Conservation (phyloP, 1,140 invertebrate genomes). For the Frieseomelitta varia region DNA sequence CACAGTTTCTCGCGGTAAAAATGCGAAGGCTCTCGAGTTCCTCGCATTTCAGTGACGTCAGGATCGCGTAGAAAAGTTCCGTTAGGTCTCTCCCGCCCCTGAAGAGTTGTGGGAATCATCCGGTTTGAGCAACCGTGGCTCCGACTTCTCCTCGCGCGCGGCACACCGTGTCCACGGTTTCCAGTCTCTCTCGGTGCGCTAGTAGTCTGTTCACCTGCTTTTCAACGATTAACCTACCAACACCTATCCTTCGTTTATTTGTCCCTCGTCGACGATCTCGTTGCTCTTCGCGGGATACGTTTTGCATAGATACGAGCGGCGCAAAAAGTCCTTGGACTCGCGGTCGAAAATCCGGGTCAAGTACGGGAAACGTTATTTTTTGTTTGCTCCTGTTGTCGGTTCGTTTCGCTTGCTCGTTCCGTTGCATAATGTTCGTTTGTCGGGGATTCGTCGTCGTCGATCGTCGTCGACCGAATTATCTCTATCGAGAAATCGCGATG, state of each 20-base stretch:
- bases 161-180: neutral
- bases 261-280: slow-evolving; percentile 13
- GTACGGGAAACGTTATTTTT: slow-evolving; percentile 41
- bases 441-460: neutral
- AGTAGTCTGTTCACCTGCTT: slow-evolving; percentile 39
- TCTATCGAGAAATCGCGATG: neutral
- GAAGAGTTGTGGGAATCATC: slow-evolving; percentile 59
- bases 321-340: slow-evolving; percentile 14
- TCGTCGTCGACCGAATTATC: neutral
- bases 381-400: slow-evolving; percentile 17
- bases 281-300: slow-evolving; percentile 1
- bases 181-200: too few relatives aligned
- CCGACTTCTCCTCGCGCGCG: neutral
- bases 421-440: slow-evolving; percentile 5
- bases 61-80: slow-evolving; percentile 58
- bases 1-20: slow-evolving; percentile 39
- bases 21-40: neutral
- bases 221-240: slow-evolving; percentile 37
- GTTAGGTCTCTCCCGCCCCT: slow-evolving; percentile 54
- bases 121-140: slow-evolving; percentile 51
- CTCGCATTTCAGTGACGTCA: slow-evolving; percentile 56
- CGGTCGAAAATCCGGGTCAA: slow-evolving; percentile 36
- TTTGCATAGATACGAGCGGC: neutral
- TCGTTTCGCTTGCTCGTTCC: slow-evolving; percentile 8
- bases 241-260: slow-evolving; percentile 27